Evolutionary conservation across 2,113 vertebrate genomes (phyloP), one percentile per base, ranked within the genome.

Genomic region (Notiomystis cincta): DNA sequence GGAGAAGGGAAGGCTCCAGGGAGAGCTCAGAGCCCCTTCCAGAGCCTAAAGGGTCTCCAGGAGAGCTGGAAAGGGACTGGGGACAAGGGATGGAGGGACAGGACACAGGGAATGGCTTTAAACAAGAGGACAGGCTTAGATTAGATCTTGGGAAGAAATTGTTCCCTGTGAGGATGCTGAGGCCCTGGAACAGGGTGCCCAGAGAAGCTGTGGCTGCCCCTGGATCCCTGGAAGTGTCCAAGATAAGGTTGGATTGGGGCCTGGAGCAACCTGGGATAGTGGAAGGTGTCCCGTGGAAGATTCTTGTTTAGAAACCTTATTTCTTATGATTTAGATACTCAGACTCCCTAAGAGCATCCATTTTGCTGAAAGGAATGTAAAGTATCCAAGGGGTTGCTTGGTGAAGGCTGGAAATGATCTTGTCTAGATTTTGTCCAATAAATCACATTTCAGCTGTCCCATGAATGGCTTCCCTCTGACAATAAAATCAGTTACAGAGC

Each of bases 181-280:
- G 21, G 23, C 10, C 22, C 54, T 45, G 73, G n/a, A 10, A 38
- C 40, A 79, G 30, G 24, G 2, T 47, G 9, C 16, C 24, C 48
- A 71, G 57, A 62, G 40, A 7, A 79, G 42, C 24, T 71, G 48
- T 40, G 57, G 9, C 24, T 64, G 57, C 30, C 16, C 24, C 48
- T 48, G 51, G 51, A 79, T 56, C 42, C 24, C 35, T 72, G 50
- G 42, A 22, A 50, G 6, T 33, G 37, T 1, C 12, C 42, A 37
- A 71, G 8, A 21, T 10, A 35, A 57, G 17, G 31, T 0, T 37
- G 51, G 33, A 44, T 0, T 0, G 0, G 31, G 18, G 10, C 18
- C 57, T 73, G 18, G 44, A 4, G 15, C 18, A 23, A 4, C 10
- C 31, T 51, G 31, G 38, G 18, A 0, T 1, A 3, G 37, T 33